Evolutionary conservation across 2,888 invertebrate species (phyloP).

Genomic region (Lepidonotus clava): DNA sequence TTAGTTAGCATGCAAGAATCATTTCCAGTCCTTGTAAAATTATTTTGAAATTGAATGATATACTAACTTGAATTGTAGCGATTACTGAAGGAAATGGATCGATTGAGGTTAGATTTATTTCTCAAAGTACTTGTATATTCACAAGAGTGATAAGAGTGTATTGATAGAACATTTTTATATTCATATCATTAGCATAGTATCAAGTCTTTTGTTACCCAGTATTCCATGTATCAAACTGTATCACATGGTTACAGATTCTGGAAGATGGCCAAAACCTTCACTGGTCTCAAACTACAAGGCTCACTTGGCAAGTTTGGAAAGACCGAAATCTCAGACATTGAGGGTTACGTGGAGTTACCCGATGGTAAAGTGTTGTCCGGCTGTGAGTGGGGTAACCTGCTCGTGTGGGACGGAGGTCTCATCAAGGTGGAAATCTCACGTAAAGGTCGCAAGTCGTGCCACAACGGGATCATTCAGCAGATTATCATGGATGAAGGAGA

Average conservation of each 20-base stretch:
- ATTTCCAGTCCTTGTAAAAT: too few relatives aligned
- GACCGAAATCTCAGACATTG: constrained; percentile 94
- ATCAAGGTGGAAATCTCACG: constrained; percentile 85
- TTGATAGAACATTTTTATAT: too few relatives aligned
- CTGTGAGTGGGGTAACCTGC: constrained; percentile 93
- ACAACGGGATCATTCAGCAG: constrained; percentile 87
- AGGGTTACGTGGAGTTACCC: constrained; percentile 91
- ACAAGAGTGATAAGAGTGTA: too few relatives aligned
- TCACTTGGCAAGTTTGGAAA: constrained; percentile 94
- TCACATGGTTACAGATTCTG: constrained; percentile 93
- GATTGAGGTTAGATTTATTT: too few relatives aligned
- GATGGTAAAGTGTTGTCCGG: constrained; percentile 95
- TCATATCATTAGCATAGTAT: too few relatives aligned
- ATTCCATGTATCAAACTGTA: too few relatives aligned
- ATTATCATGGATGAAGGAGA: constrained; percentile 83
- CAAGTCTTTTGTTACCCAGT: too few relatives aligned
- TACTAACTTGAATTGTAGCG: too few relatives aligned
- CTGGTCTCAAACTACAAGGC: constrained; percentile 93
- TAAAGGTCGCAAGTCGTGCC: constrained; percentile 86
- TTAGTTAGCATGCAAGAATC: too few relatives aligned
- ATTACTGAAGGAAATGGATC: too few relatives aligned
- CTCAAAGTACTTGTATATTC: too few relatives aligned
- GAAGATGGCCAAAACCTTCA: constrained; percentile 95
- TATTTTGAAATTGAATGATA: too few relatives aligned
- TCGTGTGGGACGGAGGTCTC: constrained; percentile 94